A percentile compares a stretch with the other conserved stretches of the same genome.
Conservation (phyloP, 2,113 vertebrate species). For the Crotalus horridus region DNA sequence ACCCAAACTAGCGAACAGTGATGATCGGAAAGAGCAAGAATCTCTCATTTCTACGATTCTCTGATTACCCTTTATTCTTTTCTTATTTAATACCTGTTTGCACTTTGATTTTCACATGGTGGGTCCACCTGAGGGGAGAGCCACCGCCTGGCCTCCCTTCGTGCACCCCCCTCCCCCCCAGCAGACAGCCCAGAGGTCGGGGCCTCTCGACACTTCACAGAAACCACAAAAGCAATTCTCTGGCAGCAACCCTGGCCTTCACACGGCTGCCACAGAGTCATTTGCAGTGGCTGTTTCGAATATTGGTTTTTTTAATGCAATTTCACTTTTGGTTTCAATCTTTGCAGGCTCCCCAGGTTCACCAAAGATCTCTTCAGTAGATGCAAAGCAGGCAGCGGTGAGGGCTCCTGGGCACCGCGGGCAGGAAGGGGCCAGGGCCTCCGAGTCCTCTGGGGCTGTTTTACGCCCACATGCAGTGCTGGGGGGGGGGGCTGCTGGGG, state of each 20-base stretch:
- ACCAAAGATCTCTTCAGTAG: neutral
- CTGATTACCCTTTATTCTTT: neutral
- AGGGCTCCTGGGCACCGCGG: neutral
- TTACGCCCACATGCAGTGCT: neutral
- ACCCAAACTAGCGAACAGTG: too few relatives aligned
- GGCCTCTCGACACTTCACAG: neutral
- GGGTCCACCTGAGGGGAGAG: neutral
- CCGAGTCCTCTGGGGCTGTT: neutral
- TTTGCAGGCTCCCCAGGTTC: neutral
- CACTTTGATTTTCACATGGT: rapidly evolving
- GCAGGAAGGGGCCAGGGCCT: neutral
- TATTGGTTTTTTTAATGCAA: neutral
- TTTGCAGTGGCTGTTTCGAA: neutral
- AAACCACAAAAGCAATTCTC: neutral
- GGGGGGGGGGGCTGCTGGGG: neutral
- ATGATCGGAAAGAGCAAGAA: neutral
- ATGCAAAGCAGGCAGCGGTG: neutral
- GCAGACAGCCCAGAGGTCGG: neutral
- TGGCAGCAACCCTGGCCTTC: neutral
- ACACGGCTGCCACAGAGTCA: neutral
- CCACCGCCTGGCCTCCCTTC: neutral
- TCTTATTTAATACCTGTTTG: neutral
- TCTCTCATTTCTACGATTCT: neutral
- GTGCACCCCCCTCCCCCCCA: neutral
- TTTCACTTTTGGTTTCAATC: neutral